phyloP scores from a whole-genome alignment of 2,888 invertebrate species.

The Lacanobia wlatinum region DNA sequence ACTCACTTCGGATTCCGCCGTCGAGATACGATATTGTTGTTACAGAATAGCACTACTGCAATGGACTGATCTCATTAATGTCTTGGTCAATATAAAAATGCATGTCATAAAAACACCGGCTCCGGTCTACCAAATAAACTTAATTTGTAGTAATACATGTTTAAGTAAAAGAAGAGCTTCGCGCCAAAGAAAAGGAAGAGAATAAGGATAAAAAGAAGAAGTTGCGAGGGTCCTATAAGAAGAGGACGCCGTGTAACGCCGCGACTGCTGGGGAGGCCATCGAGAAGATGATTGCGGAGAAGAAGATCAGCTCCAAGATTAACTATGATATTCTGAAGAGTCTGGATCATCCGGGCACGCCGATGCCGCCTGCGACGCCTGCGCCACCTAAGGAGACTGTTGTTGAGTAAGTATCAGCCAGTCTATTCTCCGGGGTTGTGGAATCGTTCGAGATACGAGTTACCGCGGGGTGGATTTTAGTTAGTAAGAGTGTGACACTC shows the following conservation, averaged over 20 bases:
- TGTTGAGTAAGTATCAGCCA: conserved; percentile 63
- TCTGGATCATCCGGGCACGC: conserved; percentile 89
- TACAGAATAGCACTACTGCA: no score
- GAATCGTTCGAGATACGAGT: no score
- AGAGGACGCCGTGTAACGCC: conserved; percentile 92
- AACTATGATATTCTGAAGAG: conserved; percentile 99
- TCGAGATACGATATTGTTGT: no score
- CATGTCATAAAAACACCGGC: neutral
- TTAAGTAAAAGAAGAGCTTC: conserved; percentile 95
- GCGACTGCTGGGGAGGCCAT: conserved; percentile 97
- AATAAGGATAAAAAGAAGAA: conserved; percentile 96
- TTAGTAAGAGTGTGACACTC: no score
- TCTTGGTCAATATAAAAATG: neutral
- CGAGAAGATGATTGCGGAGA: conserved; percentile 98
- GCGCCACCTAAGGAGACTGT: conserved; percentile 62
- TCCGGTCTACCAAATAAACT: conserved; percentile 25
- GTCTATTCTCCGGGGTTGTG: no score
- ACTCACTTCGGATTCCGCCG: no score
- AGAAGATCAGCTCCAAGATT: conserved; percentile 98
- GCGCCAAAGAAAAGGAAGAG: conserved; percentile 95
- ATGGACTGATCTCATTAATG: neutral
- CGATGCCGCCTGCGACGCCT: conserved; percentile 67
- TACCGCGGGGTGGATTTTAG: no score
- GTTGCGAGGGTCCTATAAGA: conserved; percentile 92
- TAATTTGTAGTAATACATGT: conserved; percentile 55